Percentiles rank a stretch among this genome's conserved stretches.
Evolutionary conservation across 2,113 vertebrate species (phyloP).

Genomic region (Scomber japonicus): DNA sequence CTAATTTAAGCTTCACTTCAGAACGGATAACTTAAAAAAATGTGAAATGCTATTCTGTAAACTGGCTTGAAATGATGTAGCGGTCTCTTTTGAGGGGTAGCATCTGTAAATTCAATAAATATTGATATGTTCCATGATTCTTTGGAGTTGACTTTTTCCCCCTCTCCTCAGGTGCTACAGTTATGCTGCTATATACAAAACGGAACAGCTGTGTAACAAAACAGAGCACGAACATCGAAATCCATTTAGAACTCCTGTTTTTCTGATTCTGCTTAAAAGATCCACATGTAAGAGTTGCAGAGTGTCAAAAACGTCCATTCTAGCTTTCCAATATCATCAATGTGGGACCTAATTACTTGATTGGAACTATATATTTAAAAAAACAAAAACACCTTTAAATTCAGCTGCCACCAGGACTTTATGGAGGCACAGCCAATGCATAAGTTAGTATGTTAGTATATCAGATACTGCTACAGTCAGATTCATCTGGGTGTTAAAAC

Average conservation of each 20-base stretch:
- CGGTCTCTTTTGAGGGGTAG: background rate
- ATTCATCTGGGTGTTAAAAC: slow-evolving; percentile 39
- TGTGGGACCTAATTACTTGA: background rate
- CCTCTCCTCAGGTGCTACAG: slow-evolving; percentile 51
- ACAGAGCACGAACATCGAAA: slow-evolving; percentile 1
- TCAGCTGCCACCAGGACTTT: slow-evolving; percentile 2
- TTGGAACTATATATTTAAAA: background rate
- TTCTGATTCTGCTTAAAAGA: background rate
- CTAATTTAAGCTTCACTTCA: background rate
- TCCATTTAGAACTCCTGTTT: slow-evolving; percentile 5
- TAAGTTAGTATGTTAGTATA: slow-evolving; percentile 69
- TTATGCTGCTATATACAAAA: slow-evolving; percentile 55
- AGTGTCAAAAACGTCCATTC: slow-evolving; percentile 1
- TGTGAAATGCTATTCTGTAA: slow-evolving; percentile 25
- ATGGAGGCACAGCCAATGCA: slow-evolving; percentile 26
- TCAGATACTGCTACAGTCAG: slow-evolving; percentile 41
- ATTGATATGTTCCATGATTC: slow-evolving; percentile 40
- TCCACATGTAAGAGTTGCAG: background rate
- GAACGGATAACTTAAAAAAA: slow-evolving; percentile 13
- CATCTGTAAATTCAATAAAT: background rate
- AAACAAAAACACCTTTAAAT: background rate
- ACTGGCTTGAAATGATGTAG: background rate
- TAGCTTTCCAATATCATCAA: background rate
- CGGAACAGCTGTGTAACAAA: slow-evolving; percentile 26
- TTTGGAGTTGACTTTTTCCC: slow-evolving; percentile 42